Evolutionary conservation across 1,140 invertebrate species (phyloP).

Genomic region (Bradysia coprophila): DNA sequence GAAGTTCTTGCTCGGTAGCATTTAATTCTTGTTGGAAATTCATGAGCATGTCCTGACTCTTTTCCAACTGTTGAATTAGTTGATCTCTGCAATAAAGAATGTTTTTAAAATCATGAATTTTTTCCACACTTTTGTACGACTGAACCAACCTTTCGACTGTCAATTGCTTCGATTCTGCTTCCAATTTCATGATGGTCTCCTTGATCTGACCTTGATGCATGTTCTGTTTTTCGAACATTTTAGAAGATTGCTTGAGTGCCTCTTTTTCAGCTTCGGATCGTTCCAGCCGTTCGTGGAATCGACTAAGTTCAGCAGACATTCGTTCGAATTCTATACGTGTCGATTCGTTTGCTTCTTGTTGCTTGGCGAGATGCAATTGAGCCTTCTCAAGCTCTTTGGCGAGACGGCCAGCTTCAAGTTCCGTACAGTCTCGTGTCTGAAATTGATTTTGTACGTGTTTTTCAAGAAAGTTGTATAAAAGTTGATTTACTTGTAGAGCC

Average conservation of each 20-base stretch:
- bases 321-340: conserved; percentile 67
- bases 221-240: conserved; percentile 56
- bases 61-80: conserved; percentile 71
- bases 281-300: conserved; percentile 58
- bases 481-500: conserved; percentile 27
- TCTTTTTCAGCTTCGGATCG: conserved; percentile 52
- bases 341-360: conserved; percentile 58
- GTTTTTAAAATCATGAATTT: background rate
- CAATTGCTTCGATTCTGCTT: conserved; percentile 66
- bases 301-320: conserved; percentile 55
- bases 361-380: conserved; percentile 59
- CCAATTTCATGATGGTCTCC: conserved; percentile 64
- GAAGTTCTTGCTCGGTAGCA: conserved; percentile 58
- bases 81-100: conserved; percentile 34
- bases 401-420: conserved; percentile 64
- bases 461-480: conserved; percentile 13
- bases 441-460: conserved; percentile 12
- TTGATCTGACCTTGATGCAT: conserved; percentile 67
- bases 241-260: conserved; percentile 39
- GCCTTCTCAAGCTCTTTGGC: conserved; percentile 75
- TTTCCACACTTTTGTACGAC: background rate
- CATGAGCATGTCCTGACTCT: conserved; percentile 80
- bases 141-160: conserved; percentile 41
- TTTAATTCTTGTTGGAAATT: conserved; percentile 82
- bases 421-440: conserved; percentile 55